Evolutionary conservation across 2,888 invertebrate species (phyloP).

Genomic region (Cataglyphis altisquamis): DNA sequence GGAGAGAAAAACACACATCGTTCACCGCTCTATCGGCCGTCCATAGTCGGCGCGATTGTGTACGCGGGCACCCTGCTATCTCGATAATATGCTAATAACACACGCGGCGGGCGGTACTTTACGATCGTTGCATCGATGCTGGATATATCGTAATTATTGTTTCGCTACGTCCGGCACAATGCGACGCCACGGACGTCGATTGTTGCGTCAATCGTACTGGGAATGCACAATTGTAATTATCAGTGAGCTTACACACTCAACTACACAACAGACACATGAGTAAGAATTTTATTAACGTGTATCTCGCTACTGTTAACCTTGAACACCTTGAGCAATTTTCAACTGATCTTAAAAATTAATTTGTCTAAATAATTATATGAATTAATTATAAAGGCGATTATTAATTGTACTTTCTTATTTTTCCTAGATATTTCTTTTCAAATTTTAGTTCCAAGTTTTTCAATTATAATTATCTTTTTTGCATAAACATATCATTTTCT

Average conservation of each 20-base stretch:
- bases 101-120: conserved; percentile 68
- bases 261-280: conserved; percentile 4
- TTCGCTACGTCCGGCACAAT: conserved; percentile 40
- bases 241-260: conserved; percentile 15
- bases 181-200: conserved; percentile 49
- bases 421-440: not conserved
- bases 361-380: not conserved
- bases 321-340: not conserved
- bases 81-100: conserved; percentile 74
- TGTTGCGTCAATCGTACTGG: conserved; percentile 54
- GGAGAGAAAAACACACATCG: conserved; percentile 24
- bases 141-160: conserved; percentile 70
- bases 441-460: not conserved
- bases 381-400: not conserved
- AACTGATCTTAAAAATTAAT: not conserved
- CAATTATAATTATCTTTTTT: not conserved
- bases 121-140: conserved; percentile 62
- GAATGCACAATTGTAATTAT: conserved; percentile 17
- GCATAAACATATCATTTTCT: not conserved
- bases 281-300: conserved; percentile 28
- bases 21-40: conserved; percentile 40
- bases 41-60: not conserved
- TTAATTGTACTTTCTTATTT: not conserved
- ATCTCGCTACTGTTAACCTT: conserved; percentile 20
- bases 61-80: conserved; percentile 9